Conservation (phyloP, 1,140 invertebrate genomes). For the Venturia canescens region DNA sequence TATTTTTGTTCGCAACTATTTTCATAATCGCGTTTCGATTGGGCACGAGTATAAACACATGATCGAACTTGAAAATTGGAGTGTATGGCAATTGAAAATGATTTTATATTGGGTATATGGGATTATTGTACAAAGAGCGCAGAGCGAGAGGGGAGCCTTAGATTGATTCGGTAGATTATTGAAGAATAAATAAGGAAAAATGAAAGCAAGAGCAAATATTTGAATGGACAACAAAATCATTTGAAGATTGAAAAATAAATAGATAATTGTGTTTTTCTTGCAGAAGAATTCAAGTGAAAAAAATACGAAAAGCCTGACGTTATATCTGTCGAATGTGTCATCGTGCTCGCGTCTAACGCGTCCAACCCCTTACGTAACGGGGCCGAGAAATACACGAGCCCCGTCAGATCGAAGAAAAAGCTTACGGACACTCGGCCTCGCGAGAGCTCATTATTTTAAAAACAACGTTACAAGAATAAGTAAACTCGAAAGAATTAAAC, state of each 20-base stretch:
- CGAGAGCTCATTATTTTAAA: too few relatives aligned
- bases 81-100: too few relatives aligned
- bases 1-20: conserved; percentile 30
- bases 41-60: not conserved
- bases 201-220: too few relatives aligned
- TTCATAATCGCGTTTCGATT: conserved; percentile 15
- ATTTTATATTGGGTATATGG: too few relatives aligned
- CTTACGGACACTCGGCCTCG: not conserved
- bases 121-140: too few relatives aligned
- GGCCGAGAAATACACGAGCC: not conserved
- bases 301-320: conserved; percentile 17
- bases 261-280: not conserved
- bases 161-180: too few relatives aligned
- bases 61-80: not conserved
- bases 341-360: conserved; percentile 49
- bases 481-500: conserved; percentile 62
- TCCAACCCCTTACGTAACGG: conserved; percentile 52
- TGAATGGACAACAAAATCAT: not conserved
- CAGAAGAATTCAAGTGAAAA: not conserved
- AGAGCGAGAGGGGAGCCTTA: too few relatives aligned
- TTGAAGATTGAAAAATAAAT: too few relatives aligned
- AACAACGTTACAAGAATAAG: not conserved
- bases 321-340: conserved; percentile 45
- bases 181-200: too few relatives aligned
- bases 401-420: conserved; percentile 10